Percentiles rank a stretch among this genome's conserved stretches.
Evolutionary conservation across 1,140 invertebrate genomes (phyloP).

Genomic region (Carposina sasakii): DNA sequence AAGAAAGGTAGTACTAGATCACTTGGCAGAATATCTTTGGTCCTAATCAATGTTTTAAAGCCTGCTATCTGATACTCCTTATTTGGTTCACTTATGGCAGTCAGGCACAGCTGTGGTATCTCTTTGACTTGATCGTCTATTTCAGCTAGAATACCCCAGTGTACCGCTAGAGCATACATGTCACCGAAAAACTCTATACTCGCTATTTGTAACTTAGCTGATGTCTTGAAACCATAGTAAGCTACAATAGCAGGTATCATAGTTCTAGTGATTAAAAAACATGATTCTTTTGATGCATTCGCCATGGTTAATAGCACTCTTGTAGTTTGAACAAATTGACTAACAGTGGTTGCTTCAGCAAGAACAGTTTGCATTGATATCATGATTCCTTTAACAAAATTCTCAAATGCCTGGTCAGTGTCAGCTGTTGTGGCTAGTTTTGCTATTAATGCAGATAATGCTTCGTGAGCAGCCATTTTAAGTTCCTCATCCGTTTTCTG

Average conservation of each 20-base stretch:
- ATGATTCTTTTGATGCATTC: slow-evolving; percentile 69
- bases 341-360: slow-evolving; percentile 63
- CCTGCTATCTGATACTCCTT: slow-evolving; percentile 58
- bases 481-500: slow-evolving; percentile 66
- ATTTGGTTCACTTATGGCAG: slow-evolving; percentile 37
- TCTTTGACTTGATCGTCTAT: slow-evolving; percentile 35
- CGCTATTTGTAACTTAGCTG: slow-evolving; percentile 47
- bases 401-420: slow-evolving; percentile 49
- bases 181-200: slow-evolving; percentile 53
- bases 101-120: slow-evolving; percentile 46
- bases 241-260: slow-evolving; percentile 63
- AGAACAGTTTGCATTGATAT: slow-evolving; percentile 65
- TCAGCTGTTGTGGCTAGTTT: slow-evolving; percentile 45
- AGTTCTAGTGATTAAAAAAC: slow-evolving; percentile 63
- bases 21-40: slow-evolving; percentile 33
- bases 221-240: slow-evolving; percentile 53
- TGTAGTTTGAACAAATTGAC: slow-evolving; percentile 67
- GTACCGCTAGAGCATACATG: slow-evolving; percentile 44
- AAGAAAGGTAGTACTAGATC: slow-evolving; percentile 55
- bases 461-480: slow-evolving; percentile 48
- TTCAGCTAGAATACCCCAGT: slow-evolving; percentile 41
- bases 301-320: slow-evolving; percentile 73
- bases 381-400: slow-evolving; percentile 56
- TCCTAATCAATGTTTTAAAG: slow-evolving; percentile 48
- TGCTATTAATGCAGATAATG: slow-evolving; percentile 45